Percentiles rank a stretch among this genome's conserved stretches.
These are phyloP conservation scores for Aromia moschata DNA, from an alignment of 2,888 invertebrate genomes.

Conservation along the genomic window DNA sequence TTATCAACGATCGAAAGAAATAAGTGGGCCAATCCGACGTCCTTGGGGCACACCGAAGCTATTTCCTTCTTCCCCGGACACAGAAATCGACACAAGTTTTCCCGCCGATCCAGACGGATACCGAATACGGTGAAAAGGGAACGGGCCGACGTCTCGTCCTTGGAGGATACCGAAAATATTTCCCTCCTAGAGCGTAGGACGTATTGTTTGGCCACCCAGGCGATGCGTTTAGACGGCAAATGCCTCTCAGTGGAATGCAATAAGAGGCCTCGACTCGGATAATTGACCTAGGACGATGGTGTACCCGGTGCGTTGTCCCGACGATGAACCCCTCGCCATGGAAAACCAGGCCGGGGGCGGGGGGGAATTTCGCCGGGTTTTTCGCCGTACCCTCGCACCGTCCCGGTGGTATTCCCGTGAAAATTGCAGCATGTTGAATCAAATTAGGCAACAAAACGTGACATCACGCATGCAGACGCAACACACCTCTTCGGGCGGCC, in stretches of 20 bases:
- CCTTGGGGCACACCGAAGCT: too few relatives aligned
- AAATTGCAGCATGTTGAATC: constrained; percentile 13
- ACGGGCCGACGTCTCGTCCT: not conserved
- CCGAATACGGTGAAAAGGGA: too few relatives aligned
- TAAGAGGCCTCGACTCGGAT: not conserved
- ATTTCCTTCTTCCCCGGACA: too few relatives aligned
- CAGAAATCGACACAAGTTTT: too few relatives aligned
- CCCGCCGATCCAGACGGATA: too few relatives aligned
- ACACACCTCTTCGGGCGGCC: constrained; percentile 31
- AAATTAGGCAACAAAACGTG: constrained; percentile 19
- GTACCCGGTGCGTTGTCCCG: not conserved
- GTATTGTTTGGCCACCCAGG: not conserved
- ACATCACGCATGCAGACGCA: constrained; percentile 27
- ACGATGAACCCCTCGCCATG: not conserved
- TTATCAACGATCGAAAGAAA: too few relatives aligned
- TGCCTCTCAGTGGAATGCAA: not conserved
- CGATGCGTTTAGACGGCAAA: too few relatives aligned
- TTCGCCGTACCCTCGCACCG: not conserved
- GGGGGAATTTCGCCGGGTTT: not conserved
- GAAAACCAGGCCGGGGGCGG: not conserved
- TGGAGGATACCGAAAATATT: not conserved
- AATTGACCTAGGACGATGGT: not conserved
- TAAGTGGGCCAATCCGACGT: too few relatives aligned
- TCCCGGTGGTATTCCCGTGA: not conserved
- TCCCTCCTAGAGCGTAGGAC: not conserved